Evolutionary conservation across 1,140 invertebrate genomes (phyloP), one percentile per base, ranked within the genome.

Genomic region (Caenorhabditis brenneri): DNA sequence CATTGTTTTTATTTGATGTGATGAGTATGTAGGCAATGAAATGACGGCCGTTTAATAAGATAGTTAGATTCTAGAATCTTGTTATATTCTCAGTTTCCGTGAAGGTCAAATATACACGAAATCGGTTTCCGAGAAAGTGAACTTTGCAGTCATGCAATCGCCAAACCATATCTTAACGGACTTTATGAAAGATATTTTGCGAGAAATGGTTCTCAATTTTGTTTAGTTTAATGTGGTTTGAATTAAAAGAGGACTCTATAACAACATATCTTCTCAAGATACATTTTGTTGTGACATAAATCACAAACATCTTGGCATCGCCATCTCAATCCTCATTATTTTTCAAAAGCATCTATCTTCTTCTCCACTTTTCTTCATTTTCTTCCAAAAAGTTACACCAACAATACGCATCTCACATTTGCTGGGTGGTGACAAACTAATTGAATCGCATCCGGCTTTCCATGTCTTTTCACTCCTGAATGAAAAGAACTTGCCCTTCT

Each of bases 401-500:
- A 24, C 22, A 39, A 74, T 36, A 36, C 58, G 29, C 58, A 36
- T 65, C 65, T 22, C 65, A 74, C 33, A 74, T 74, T 74, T 42
- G 33, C n/a, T 46, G 36, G 36, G 33, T 74, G 65, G 65, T 42
- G 33, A 74, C 65, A 74, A 74, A 74, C 65, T 74, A 74, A 74
- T 74, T 74, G 36, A 74, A 74, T 74, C 36, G 33, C 65, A 74
- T 74, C 65, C 65, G 65, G 36, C 27, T 74, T 74, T 31, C 27
- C 53, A 24, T 55, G 53, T 42, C 33, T 36, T 31, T 22, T 46
- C 65, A 74, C 36, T 42, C n/a, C 65, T 36, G n/a, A 74, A 74
- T 46, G n/a, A 74, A 74, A 74, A 74, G 36, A 74, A 39, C 65
- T 74, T 74, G 65, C 65, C 65, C 65, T 74, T 74, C 65, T 74